These are phyloP conservation scores for Tragulus kanchil DNA, from an alignment of 2,113 vertebrate species.

Conservation along the genomic window DNA sequence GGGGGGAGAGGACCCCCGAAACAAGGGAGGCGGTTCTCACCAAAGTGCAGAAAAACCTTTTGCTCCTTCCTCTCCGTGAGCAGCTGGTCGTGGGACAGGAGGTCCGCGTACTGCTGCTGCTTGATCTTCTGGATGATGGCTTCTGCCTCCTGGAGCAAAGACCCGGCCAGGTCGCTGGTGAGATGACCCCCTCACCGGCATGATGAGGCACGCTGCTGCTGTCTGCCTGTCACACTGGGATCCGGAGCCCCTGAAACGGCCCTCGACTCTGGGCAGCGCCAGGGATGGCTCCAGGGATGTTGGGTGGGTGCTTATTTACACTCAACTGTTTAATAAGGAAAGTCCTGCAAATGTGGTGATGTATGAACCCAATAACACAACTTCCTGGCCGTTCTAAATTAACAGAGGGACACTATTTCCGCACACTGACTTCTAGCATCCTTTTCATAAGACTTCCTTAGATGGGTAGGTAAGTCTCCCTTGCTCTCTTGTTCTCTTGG, in stretches of 20 bases:
- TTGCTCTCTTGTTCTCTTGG: background rate
- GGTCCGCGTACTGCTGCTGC: slow-evolving; percentile 96
- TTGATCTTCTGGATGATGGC: slow-evolving; percentile 96
- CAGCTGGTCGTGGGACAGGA: slow-evolving; percentile 95
- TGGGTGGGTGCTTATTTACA: rapidly evolving
- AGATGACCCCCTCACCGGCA: background rate
- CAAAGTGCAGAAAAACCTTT: slow-evolving; percentile 95
- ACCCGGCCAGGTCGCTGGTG: background rate
- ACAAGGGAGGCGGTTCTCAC: slow-evolving; percentile 85
- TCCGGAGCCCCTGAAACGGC: rapidly evolving
- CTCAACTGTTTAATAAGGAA: background rate
- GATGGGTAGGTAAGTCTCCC: background rate
- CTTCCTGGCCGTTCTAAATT: background rate
- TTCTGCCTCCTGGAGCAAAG: slow-evolving; percentile 94
- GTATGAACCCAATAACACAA: rapidly evolving
- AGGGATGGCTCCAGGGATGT: background rate
- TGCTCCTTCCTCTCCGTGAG: slow-evolving; percentile 91
- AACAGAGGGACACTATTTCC: background rate
- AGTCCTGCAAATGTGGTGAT: background rate
- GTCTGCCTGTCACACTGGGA: rapidly evolving
- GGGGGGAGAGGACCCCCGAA: rapidly evolving
- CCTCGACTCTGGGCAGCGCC: too few relatives aligned
- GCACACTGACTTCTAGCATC: background rate
- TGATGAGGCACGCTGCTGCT: rapidly evolving
- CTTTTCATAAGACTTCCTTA: background rate